phyloP scores from a whole-genome alignment of 2,113 vertebrate genomes.

The Podiceps cristatus region DNA sequence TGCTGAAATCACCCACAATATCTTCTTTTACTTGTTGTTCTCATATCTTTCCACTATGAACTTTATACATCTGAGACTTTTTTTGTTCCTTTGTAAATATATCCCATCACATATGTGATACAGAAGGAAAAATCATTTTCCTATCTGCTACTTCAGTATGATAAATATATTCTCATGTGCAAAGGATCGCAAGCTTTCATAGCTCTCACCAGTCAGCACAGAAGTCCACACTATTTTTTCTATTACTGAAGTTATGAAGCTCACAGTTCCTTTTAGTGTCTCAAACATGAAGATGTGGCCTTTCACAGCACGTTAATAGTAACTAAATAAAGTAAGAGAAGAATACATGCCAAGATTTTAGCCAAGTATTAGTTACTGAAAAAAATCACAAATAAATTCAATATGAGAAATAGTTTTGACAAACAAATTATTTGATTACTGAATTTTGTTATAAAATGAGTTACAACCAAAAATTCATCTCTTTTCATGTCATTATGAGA shows the following conservation, averaged over 20 bases:
- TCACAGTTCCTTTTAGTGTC: not conserved
- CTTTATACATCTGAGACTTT: too few relatives aligned
- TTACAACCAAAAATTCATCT: not conserved
- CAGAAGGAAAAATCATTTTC: not conserved
- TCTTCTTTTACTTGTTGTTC: not conserved
- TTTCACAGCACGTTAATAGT: not conserved
- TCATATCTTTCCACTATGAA: not conserved
- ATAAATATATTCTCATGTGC: not conserved
- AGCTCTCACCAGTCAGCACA: accelerated
- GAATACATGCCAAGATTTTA: not conserved
- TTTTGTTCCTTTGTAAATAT: not conserved
- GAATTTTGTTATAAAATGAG: not conserved
- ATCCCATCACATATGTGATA: accelerated
- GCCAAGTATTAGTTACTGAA: not conserved
- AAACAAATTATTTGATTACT: not conserved
- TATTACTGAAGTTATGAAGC: not conserved
- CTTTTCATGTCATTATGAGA: not conserved
- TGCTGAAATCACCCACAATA: not conserved
- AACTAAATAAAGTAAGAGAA: not conserved
- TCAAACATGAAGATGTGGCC: not conserved
- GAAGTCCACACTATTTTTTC: not conserved
- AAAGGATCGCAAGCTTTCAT: not conserved
- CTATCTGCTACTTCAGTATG: not conserved
- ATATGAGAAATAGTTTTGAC: not conserved
- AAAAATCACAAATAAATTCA: not conserved